These are phyloP conservation scores for Melanostoma scalare DNA, from an alignment of 2,888 invertebrate genomes.

Conservation along the genomic window DNA sequence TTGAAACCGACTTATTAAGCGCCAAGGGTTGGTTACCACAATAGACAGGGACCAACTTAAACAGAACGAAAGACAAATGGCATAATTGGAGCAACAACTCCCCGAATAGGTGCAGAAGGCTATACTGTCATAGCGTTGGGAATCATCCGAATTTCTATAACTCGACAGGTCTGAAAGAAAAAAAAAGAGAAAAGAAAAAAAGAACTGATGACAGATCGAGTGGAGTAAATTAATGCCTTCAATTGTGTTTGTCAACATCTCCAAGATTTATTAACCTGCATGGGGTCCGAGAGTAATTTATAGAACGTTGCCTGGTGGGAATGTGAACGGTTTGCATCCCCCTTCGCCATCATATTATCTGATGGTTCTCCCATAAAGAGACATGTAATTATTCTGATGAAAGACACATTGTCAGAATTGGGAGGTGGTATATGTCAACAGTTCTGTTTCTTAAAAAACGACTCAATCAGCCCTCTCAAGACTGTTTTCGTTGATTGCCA, in stretches of 20 bases:
- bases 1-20: conserved; percentile 63
- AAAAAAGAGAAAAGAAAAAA: conserved; percentile 6
- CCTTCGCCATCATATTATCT: neutral
- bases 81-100: conserved; percentile 60
- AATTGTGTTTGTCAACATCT: conserved; percentile 71
- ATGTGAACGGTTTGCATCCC: conserved; percentile 1
- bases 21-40: conserved; percentile 53
- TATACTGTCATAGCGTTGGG: conserved; percentile 13
- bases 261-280: conserved; percentile 70
- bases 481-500: too few relatives aligned
- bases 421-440: too few relatives aligned
- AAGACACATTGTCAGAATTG: too few relatives aligned
- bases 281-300: conserved; percentile 64
- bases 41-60: conserved; percentile 50
- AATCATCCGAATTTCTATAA: conserved; percentile 54
- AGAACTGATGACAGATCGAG: conserved; percentile 44
- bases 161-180: conserved; percentile 28
- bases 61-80: conserved; percentile 64
- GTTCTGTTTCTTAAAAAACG: too few relatives aligned
- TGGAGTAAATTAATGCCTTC: conserved; percentile 62
- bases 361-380: too few relatives aligned
- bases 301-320: conserved; percentile 35
- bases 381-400: too few relatives aligned
- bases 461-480: too few relatives aligned
- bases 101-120: conserved; percentile 43